Base-by-base conservation (phyloP, 2,797 vertebrate species). In the Acanthornis magna region DNA sequence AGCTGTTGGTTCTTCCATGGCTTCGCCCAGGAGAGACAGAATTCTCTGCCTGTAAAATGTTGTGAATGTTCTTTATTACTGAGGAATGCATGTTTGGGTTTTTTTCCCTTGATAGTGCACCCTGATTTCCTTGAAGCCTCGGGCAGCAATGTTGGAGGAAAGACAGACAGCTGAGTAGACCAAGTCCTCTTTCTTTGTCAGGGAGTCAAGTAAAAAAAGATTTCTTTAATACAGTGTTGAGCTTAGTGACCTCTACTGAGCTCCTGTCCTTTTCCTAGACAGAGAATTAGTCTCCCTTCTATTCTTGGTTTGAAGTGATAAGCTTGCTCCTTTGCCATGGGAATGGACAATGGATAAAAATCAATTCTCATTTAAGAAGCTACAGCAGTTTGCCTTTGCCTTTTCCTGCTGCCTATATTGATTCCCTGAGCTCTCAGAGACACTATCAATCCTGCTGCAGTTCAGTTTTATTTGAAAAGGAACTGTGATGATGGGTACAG, bases 321-420 rank as follows among this genome's bases (percentile, higher is more conserved):
- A 97, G 87, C 93, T 94, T 95, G 80, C 73, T 97, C 87, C 67
- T 92, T 61, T 94, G 53, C 76, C 57, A 47, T 80, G 65, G 84
- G 88, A 91, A 74, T 95, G 91, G 93, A 96, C 96, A 97, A 93
- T 92, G 89, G 95, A 89, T 57, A 90, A 95, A 97, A 97, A 97
- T 97, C 93, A 97, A 96, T 97, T 96, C 91, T 97, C 92, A 96
- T 97, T 97, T 97, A 96, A 95, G 89, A 97, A 95, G 76, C 57
- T 95, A 94, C 90, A 94, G 76, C 88, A 88, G 68, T 89, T 92
- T 88, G 54, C 80, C 25, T 89, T 96, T 97, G 93, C 85, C 80
- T 87, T 92, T 96, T 96, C 87, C 76, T 93, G 82, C 91, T 85
- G 76, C 79, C 70, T 95, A 88, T 96, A 97, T 96, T 57, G 96